phyloP scores from a whole-genome alignment of 2,797 vertebrate genomes.

The Mus caroli region DNA sequence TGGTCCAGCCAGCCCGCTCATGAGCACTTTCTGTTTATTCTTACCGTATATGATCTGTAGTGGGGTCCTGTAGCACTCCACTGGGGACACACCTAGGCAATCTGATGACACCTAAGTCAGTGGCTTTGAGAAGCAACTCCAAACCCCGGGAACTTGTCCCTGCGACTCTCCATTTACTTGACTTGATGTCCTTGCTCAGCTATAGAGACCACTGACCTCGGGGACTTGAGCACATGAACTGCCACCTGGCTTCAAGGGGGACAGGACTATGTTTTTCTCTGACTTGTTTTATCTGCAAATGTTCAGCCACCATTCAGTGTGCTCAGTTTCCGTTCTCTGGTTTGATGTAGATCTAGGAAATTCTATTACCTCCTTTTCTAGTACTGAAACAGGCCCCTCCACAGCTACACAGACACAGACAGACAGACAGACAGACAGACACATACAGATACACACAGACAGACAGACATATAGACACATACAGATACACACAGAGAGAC shows the following conservation, averaged over 20 bases:
- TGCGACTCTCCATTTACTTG: fast-evolving
- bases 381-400: not conserved
- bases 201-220: not conserved
- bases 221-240: not conserved
- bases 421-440: not conserved
- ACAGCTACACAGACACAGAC: not conserved
- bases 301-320: not conserved
- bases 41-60: not conserved
- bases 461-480: fast-evolving
- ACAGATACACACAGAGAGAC: not conserved
- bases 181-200: not conserved
- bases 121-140: fast-evolving
- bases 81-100: not conserved
- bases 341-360: not conserved
- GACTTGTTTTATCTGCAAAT: not conserved
- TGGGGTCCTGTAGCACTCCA: not conserved
- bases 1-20: not conserved
- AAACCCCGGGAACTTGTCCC: not conserved
- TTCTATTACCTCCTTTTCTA: not conserved
- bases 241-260: not conserved
- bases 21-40: not conserved
- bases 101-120: fast-evolving
- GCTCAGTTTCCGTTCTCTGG: not conserved
- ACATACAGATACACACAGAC: fast-evolving
- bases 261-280: not conserved